Base-by-base conservation (phyloP, 2,888 invertebrate species). In the Mongoloraphidia duomilia region DNA sequence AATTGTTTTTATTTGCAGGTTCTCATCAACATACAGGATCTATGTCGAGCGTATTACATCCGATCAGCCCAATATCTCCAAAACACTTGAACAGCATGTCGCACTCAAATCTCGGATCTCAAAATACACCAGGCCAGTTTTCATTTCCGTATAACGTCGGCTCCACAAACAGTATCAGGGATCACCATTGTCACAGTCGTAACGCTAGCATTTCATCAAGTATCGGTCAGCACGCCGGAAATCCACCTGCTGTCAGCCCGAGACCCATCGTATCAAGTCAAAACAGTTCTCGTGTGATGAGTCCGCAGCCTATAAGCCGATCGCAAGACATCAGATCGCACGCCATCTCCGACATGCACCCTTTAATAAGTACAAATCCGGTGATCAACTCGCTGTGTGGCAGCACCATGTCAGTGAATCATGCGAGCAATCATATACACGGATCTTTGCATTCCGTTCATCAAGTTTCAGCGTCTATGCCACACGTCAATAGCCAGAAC, bases 161-260 rank as follows among this genome's bases (percentile, higher is more conserved):
- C 26, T 34, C 47, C 9, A 14, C 43, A 9, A 26, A 17, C 33
- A 43, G 45, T 45, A 37, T 40, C n/a, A 47, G 41, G 34, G 47
- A 47, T 11, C 26, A 26, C n/a, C 40, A 48, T 37, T 17, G 42
- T n/a, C 48, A 48, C 17, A 48, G 48, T 43, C 48, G 48, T 26
- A 48, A 36, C 26, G 26, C 26, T 26, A 26, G 26, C 26, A 26
- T 26, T 26, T 26, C 26, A 26, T 26, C 26, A 6, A 5, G 26
- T 26, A 26, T 26, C 26, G 6, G 26, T 26, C 26, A 26, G 6
- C 26, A 26, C 26, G 26, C 26, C 6, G 6, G 26, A 6, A 12
- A 35, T 14, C 46, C 35, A 33, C 46, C 35, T 4, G 12, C 41
- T 9, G 34, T 13, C 8, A 34, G 36, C 10, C 48, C 48, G 13